phyloP scores from a whole-genome alignment of 2,113 vertebrate genomes.

The Mastomys coucha region DNA sequence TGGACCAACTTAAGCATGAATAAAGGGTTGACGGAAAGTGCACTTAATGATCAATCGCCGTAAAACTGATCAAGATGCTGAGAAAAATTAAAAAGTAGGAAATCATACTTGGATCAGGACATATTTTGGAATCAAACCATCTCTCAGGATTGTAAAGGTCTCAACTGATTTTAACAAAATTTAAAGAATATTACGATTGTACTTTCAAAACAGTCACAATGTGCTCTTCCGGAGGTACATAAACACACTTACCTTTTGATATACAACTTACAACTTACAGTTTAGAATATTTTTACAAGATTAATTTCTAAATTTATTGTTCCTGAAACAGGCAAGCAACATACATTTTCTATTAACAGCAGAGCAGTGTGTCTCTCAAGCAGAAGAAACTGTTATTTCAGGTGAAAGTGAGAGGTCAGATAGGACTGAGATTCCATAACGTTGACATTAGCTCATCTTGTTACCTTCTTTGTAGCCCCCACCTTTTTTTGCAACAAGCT shows the following conservation, averaged over 20 bases:
- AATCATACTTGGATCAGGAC: too few relatives aligned
- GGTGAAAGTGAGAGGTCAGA: background rate
- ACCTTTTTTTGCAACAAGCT: background rate
- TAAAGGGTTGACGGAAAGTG: background rate
- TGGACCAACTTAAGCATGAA: background rate
- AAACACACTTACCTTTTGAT: background rate
- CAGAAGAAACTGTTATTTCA: background rate
- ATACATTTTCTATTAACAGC: background rate
- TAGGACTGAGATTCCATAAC: background rate
- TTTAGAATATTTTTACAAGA: conserved; percentile 2
- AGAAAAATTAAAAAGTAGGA: background rate
- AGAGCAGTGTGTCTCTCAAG: background rate
- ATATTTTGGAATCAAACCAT: background rate
- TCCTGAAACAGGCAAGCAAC: background rate
- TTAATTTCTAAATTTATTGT: background rate
- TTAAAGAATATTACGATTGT: background rate
- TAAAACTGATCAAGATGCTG: background rate
- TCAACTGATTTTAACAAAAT: background rate
- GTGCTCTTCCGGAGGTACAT: background rate
- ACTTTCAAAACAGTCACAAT: background rate
- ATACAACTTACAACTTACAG: background rate
- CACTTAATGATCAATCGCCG: background rate
- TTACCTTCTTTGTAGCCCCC: background rate
- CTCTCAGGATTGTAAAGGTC: background rate
- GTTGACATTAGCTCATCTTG: background rate